phyloP scores from a whole-genome alignment of 1,140 invertebrate species.

The Portunus trituberculatus region DNA sequence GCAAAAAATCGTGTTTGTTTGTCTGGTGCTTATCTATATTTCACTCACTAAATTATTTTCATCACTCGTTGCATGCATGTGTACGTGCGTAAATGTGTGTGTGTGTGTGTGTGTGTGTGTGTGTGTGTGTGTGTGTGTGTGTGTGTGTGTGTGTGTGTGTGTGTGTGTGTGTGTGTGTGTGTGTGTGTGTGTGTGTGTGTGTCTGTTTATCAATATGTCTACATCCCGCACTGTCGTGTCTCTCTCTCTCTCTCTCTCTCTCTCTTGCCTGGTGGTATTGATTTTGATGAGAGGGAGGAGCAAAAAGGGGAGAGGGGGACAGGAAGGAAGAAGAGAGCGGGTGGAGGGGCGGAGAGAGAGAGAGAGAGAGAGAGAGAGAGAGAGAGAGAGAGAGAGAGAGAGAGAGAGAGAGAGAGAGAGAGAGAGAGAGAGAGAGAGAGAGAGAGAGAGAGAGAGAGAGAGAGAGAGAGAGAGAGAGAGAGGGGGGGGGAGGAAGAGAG shows the following conservation, averaged over 20 bases:
- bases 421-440: slow-evolving; percentile 25
- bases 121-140: no score
- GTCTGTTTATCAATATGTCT: neutral
- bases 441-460: no score
- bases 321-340: neutral
- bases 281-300: slow-evolving; percentile 9
- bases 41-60: no score
- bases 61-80: no score
- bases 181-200: neutral
- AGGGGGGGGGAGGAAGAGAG: slow-evolving; percentile 45
- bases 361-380: no score
- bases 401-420: slow-evolving; percentile 48
- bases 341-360: neutral
- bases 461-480: neutral
- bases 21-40: no score
- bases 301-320: neutral
- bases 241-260: neutral
- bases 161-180: neutral
- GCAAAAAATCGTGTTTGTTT: no score
- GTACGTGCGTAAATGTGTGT: no score
- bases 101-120: no score
- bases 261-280: neutral
- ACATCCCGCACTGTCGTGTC: slow-evolving; percentile 2
- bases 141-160: no score
- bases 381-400: slow-evolving; percentile 25